Conservation (phyloP, 1,140 invertebrate genomes). For the Polypedilum pembai region DNA sequence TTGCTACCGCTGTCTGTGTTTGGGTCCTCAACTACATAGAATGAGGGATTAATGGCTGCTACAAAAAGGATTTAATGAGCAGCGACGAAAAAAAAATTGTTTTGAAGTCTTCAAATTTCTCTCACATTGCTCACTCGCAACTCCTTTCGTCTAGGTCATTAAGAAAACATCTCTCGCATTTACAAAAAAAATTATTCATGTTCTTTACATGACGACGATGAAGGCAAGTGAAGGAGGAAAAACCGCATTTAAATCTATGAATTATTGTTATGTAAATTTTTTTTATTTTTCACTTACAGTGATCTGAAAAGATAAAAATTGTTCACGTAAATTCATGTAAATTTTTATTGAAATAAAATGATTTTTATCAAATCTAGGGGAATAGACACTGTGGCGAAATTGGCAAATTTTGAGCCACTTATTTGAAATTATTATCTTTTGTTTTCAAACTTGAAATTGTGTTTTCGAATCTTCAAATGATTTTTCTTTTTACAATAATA, state of each 20-base stretch:
- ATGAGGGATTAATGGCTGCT: background rate
- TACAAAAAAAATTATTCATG: slow-evolving; percentile 22
- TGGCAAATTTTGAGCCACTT: too few species aligned
- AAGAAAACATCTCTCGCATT: slow-evolving; percentile 19
- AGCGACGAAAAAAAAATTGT: background rate
- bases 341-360: too few species aligned
- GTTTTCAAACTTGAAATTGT: too few species aligned
- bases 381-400: too few species aligned
- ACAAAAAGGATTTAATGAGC: background rate
- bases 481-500: too few species aligned
- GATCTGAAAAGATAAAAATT: too few species aligned
- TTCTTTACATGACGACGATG: background rate
- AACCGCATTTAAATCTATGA: slow-evolving; percentile 27
- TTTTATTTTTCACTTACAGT: background rate
- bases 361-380: too few species aligned
- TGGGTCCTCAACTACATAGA: background rate
- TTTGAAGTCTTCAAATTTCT: background rate
- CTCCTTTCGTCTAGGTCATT: slow-evolving; percentile 23
- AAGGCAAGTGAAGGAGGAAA: background rate
- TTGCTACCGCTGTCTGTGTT: background rate
- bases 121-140: background rate
- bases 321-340: too few species aligned
- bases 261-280: slow-evolving; percentile 26
- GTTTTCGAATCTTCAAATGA: too few species aligned
- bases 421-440: too few species aligned